phyloP scores from a whole-genome alignment of 2,113 vertebrate species.

The Phalacrocorax carbo region DNA sequence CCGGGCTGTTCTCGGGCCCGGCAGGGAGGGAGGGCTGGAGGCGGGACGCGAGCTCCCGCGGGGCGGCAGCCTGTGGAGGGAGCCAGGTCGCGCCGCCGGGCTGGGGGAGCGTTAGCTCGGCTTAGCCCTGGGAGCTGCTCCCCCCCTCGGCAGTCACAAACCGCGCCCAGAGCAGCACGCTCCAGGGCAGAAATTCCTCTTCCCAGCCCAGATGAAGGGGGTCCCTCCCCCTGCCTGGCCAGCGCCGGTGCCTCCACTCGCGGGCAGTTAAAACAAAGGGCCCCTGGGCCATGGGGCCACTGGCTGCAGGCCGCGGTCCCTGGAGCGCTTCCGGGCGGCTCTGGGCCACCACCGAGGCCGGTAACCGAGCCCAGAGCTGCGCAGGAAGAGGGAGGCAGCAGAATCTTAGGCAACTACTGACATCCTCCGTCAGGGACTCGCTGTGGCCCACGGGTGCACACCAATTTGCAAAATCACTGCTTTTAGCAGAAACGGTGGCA shows the following conservation, averaged over 20 bases:
- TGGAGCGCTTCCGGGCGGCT: rapidly evolving
- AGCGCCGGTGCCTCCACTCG: rapidly evolving
- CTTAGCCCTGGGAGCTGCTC: rapidly evolving
- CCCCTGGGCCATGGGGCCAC: rapidly evolving
- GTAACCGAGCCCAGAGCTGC: background rate
- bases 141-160: background rate
- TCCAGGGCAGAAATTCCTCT: background rate
- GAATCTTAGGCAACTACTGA: background rate
- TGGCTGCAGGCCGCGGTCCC: background rate
- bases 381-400: background rate
- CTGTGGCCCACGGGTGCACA: rapidly evolving
- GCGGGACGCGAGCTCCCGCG: no score
- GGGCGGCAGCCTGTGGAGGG: no score
- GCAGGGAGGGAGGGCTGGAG: no score
- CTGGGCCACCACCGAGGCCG: rapidly evolving
- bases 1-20: no score
- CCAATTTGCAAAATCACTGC: rapidly evolving
- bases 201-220: background rate
- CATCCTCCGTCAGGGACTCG: rapidly evolving
- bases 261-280: background rate
- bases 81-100: no score
- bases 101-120: no score
- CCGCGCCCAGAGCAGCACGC: background rate
- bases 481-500: rapidly evolving
- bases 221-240: rapidly evolving